Conservation (phyloP, 1,140 invertebrate genomes). For the Drosophila melanica region DNA sequence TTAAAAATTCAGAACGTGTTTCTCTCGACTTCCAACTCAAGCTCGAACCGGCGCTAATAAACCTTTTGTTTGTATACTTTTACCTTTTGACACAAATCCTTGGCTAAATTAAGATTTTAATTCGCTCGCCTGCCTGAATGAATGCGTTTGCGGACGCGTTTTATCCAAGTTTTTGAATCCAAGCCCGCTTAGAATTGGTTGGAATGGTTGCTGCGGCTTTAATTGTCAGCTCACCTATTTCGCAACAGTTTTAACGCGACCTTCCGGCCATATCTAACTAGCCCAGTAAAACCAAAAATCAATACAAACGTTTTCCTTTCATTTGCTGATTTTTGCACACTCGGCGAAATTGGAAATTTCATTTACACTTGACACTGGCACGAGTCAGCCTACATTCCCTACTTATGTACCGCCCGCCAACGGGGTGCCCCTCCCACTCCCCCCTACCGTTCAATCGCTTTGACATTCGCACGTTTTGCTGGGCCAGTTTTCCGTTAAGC, state of each 20-base stretch:
- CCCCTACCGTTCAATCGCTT: slow-evolving; percentile 31
- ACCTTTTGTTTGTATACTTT: background rate
- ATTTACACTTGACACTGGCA: slow-evolving; percentile 74
- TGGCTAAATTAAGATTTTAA: slow-evolving; percentile 56
- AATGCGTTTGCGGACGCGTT: slow-evolving; percentile 19
- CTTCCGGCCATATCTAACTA: slow-evolving; percentile 45
- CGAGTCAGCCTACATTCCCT: slow-evolving; percentile 4
- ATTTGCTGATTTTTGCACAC: slow-evolving; percentile 64
- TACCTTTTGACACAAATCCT: slow-evolving; percentile 20
- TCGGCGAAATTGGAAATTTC: slow-evolving; percentile 69
- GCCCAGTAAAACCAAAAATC: slow-evolving; percentile 54
- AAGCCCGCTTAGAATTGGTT: background rate
- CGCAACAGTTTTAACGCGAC: slow-evolving; percentile 59
- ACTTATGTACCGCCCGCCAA: background rate
- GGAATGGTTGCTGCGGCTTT: slow-evolving; percentile 17
- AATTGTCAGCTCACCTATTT: slow-evolving; percentile 41
- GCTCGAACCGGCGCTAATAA: slow-evolving; percentile 6
- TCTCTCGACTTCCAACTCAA: background rate
- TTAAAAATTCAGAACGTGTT: background rate
- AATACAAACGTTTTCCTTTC: slow-evolving; percentile 67
- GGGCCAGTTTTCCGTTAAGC: slow-evolving; percentile 41
- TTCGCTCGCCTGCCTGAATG: slow-evolving; percentile 22
- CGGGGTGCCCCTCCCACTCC: background rate
- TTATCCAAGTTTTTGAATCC: slow-evolving; percentile 3
- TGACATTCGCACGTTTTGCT: slow-evolving; percentile 32